Evolutionary conservation across 1,140 invertebrate genomes (phyloP).

Genomic region (Dinothrombium tinctorium): DNA sequence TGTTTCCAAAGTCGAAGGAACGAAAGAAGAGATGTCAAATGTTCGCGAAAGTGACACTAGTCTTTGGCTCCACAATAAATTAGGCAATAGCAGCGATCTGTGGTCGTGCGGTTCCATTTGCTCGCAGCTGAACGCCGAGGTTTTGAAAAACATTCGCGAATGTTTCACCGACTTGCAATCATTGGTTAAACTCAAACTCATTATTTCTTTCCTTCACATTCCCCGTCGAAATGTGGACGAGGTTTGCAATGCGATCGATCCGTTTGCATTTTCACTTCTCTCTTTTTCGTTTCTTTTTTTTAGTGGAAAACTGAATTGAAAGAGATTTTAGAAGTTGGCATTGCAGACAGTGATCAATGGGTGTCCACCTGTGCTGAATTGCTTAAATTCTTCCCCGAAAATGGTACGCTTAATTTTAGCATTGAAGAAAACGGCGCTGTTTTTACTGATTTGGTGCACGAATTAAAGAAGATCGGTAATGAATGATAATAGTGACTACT

Average conservation of each 20-base stretch:
- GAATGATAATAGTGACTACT: not conserved
- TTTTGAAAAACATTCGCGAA: slow-evolving; percentile 78
- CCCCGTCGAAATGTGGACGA: slow-evolving; percentile 87
- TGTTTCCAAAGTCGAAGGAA: too few relatives aligned
- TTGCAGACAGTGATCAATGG: slow-evolving; percentile 74
- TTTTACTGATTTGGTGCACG: slow-evolving; percentile 66
- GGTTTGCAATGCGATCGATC: slow-evolving; percentile 28
- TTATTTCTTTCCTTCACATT: slow-evolving; percentile 91
- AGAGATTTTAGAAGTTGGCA: slow-evolving; percentile 73
- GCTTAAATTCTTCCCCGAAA: slow-evolving; percentile 69
- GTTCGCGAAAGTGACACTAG: slow-evolving; percentile 65
- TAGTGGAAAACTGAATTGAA: slow-evolving; percentile 80
- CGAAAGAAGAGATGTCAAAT: too few relatives aligned
- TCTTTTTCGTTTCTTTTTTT: slow-evolving; percentile 20
- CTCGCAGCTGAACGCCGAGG: slow-evolving; percentile 80
- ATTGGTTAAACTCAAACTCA: slow-evolving; percentile 88
- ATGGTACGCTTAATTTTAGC: slow-evolving; percentile 59
- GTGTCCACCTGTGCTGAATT: slow-evolving; percentile 87
- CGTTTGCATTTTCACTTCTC: not conserved
- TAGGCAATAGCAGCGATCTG: slow-evolving; percentile 89
- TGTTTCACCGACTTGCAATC: slow-evolving; percentile 91
- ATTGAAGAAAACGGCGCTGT: slow-evolving; percentile 59
- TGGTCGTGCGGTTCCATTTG: slow-evolving; percentile 97
- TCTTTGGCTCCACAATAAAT: slow-evolving; percentile 96
- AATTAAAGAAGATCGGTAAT: slow-evolving; percentile 47